A percentile compares a stretch with the other conserved stretches of the same genome.
These are phyloP conservation scores for Xanthorhoe designata DNA, from an alignment of 2,888 invertebrate genomes.

Conservation along the genomic window DNA sequence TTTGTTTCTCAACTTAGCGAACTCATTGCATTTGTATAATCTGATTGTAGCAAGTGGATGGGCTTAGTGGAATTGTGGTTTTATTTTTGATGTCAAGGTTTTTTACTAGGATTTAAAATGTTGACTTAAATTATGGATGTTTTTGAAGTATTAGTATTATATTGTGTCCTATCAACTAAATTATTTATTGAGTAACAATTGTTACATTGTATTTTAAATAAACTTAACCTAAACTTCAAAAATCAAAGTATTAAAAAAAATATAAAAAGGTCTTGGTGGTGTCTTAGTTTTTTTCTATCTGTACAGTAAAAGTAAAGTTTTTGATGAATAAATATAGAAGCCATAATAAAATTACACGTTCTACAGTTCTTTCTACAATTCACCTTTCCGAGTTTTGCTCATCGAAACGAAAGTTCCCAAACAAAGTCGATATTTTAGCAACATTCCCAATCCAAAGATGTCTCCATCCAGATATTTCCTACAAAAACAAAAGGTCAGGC, in stretches of 20 bases:
- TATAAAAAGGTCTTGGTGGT: too few species aligned
- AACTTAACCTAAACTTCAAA: too few species aligned
- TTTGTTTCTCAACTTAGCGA: constrained; percentile 32
- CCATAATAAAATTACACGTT: too few species aligned
- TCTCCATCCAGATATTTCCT: constrained; percentile 23
- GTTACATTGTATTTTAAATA: too few species aligned
- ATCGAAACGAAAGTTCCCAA: constrained; percentile 3
- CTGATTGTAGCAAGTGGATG: constrained; percentile 19
- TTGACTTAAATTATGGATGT: too few species aligned
- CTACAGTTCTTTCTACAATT: too few species aligned
- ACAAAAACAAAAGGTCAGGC: constrained; percentile 52
- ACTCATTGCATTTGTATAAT: constrained; percentile 22
- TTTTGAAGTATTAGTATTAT: too few species aligned
- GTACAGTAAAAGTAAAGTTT: not conserved
- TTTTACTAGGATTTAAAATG: not conserved
- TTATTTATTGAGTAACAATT: too few species aligned
- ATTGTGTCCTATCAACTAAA: too few species aligned
- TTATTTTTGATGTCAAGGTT: not conserved
- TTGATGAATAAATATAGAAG: not conserved
- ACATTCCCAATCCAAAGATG: constrained; percentile 8
- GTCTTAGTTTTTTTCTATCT: not conserved
- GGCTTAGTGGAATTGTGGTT: constrained; percentile 1
- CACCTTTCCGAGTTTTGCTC: not conserved
- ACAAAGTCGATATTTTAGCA: constrained; percentile 11
- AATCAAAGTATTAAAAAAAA: too few species aligned